A percentile compares a stretch with the other conserved stretches of the same genome.
Evolutionary conservation across 2,888 invertebrate genomes (phyloP).

Genomic region (Stenolophus ochropezus): DNA sequence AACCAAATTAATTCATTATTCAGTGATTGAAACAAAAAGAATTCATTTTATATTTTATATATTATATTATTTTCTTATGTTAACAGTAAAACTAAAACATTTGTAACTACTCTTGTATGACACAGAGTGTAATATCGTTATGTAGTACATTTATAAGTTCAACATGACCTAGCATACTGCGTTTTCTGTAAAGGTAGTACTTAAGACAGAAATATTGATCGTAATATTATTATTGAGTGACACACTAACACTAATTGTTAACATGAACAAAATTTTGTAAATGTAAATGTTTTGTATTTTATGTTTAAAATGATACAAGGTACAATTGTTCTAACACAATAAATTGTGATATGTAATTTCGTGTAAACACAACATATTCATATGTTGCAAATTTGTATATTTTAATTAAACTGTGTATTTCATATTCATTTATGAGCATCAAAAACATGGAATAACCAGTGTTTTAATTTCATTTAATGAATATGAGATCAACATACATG

Average conservation of each 20-base stretch:
- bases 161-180: neutral
- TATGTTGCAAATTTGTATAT: neutral
- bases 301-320: no score
- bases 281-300: no score
- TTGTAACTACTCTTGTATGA: neutral
- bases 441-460: constrained; percentile 10
- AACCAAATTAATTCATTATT: no score
- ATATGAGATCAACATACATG: neutral
- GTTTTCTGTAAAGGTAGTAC: neutral
- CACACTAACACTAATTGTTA: no score
- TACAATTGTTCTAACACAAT: no score
- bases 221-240: no score
- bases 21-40: no score
- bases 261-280: no score
- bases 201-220: no score
- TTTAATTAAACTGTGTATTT: neutral
- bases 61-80: no score
- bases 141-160: neutral
- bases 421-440: neutral
- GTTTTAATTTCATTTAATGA: neutral
- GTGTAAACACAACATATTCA: neutral
- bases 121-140: neutral
- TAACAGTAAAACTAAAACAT: neutral
- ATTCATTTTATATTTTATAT: no score
- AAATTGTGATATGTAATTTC: neutral